Evolutionary conservation across 2,888 invertebrate species (phyloP), one percentile per base, ranked within the genome.

Genomic region (Reticulitermes lucifugus): DNA sequence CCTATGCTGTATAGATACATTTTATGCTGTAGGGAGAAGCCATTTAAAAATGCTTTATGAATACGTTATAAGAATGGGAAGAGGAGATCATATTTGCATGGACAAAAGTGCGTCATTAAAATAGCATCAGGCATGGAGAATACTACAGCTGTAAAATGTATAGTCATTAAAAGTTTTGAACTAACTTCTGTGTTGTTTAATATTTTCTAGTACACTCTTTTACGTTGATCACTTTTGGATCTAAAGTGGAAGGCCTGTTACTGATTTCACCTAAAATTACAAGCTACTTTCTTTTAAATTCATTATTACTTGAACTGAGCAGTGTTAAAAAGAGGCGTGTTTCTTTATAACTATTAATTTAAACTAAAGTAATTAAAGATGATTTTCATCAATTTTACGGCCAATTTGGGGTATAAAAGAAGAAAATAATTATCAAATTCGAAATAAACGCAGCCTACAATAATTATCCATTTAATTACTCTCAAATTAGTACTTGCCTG

Each of bases 61-160:
- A 65, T 65, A 25, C 25, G n/a, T 65, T 65, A 65, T 65, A 65
- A 65, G 65, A 25, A n/a, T 65, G 25, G 65, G 7, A 25, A 46
- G 9, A 46, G 10, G 25, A 65, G 25, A n/a, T 65, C 65, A 65
- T 65, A 65, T 65, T 65, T 65, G 65, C 65, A 65, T n/a, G 65
- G 25, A 65, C 65, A 65, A 65, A 65, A 65, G 65, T n/a, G 10
- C 73, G 21, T 73, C 73, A 73, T 73, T 73, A 73, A 73, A 73
- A 73, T 73, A 18, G 35, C 35, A 73, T 73, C 73, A 73, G 21
- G 21, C 73, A 22, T 73, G 73, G 73, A 73, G 41, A 73, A 79
- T 55, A 46, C 29, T 2, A 46, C 46, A 46, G 55, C 79, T 79
- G 25, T 18, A 25, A 46, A 79, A 55, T 25, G 25, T 65, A 25